Evolutionary conservation across 1,140 invertebrate genomes (phyloP), one percentile per base, ranked within the genome.

Genomic region (Apis florea): DNA sequence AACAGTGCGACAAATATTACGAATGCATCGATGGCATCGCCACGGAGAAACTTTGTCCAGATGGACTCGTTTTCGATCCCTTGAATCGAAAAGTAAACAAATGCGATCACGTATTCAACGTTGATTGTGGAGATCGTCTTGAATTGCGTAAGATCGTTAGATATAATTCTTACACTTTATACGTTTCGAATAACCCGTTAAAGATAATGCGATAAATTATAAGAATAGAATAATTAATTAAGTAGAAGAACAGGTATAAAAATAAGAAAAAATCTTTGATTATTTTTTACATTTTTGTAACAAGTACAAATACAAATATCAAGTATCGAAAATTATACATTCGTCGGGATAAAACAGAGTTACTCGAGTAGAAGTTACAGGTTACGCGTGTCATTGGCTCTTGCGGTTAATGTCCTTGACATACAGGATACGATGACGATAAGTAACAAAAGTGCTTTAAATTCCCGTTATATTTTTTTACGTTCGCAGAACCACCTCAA

Each of bases 21-120:
- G 31, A 40, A 40, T 40, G 31, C 31, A 40, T 40, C 31, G 31
- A 40, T 40, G 31, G 31, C 31, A 40, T 40, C 31, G 31, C 31
- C 31, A 40, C 31, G 31, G 95, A 96, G 85, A 97, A 97, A 92
- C 94, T 97, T 40, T 98, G 97, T 90, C 96, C 97, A 9, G 97
- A 98, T 91, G 97, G 97, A 82, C 94, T 98, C 21, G 97, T 98
- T 26, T 98, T 98, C 92, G 97, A 98, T 94, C 31, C 31, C 5
- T 40, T 40, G 31, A 40, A 40, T 93, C 95, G 96, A 83, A 97
- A 97, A 93, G 95, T 97, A 89, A 98, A 97, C 94, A 98, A 98
- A 92, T 98, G 97, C 91, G 97, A 98, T 92, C 97, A 98, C 90
- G 31, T 97, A 87, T 98, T 40, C 31, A 40, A 40, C 31, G 31